These are phyloP conservation scores for Bhutanitis thaidina DNA, from an alignment of 2,888 invertebrate genomes.

Conservation along the genomic window DNA sequence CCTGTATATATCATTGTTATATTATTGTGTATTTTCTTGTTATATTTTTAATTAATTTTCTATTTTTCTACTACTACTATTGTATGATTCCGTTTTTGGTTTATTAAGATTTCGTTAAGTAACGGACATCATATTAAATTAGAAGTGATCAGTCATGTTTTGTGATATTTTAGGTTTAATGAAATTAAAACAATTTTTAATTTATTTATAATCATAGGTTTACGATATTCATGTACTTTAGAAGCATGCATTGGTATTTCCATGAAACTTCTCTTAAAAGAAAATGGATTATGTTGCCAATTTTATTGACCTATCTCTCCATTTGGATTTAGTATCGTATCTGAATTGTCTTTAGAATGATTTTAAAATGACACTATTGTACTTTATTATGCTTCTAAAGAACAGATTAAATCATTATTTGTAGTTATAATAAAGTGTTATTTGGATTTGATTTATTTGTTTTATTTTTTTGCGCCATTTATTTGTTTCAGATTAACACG, in stretches of 20 bases:
- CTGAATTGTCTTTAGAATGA: no score
- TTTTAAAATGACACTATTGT: background rate
- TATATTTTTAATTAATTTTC: background rate
- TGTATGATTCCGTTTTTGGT: background rate
- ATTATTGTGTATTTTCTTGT: background rate
- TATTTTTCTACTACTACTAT: conserved; percentile 6
- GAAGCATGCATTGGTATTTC: conserved; percentile 14
- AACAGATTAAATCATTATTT: conserved; percentile 37
- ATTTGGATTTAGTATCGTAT: no score
- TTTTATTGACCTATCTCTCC: no score
- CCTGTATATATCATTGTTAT: background rate
- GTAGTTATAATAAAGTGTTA: conserved; percentile 66
- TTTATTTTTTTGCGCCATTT: conserved; percentile 17
- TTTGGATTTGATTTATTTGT: conserved; percentile 32
- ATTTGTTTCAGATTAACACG: no score
- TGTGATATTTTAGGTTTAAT: conserved; percentile 66
- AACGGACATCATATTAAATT: conserved; percentile 23
- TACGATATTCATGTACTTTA: conserved; percentile 19
- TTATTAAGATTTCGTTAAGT: conserved; percentile 4
- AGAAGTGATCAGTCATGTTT: conserved; percentile 58
- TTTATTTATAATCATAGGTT: conserved; percentile 24
- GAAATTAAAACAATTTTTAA: conserved; percentile 33
- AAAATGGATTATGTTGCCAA: no score
- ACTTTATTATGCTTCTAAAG: conserved; percentile 38
- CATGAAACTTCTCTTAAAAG: no score